phyloP scores from a whole-genome alignment of 2,797 vertebrate genomes.

The Enteromius unitaeniatus region DNA sequence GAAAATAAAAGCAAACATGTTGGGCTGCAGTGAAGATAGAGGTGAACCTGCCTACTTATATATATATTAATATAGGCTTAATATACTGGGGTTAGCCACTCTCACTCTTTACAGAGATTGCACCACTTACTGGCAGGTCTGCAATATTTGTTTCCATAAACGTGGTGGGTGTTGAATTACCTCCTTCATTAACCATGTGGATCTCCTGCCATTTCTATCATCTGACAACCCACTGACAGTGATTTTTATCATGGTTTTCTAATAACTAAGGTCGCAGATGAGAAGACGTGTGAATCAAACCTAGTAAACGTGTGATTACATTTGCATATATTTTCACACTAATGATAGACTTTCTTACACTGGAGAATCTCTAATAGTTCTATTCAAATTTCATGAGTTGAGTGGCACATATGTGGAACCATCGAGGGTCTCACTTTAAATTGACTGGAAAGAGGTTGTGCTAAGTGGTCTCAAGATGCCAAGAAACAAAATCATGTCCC shows the following conservation, averaged over 20 bases:
- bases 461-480: slow-evolving; percentile 6
- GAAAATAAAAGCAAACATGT: slow-evolving; percentile 63
- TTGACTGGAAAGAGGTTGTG: too few relatives aligned
- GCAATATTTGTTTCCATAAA: slow-evolving; percentile 55
- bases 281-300: slow-evolving; percentile 56
- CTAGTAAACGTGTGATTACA: slow-evolving; percentile 61
- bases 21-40: slow-evolving; percentile 52
- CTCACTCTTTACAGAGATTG: not conserved
- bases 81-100: not conserved
- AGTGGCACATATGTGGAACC: not conserved
- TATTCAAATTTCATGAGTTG: not conserved
- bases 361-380: slow-evolving; percentile 49
- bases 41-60: not conserved
- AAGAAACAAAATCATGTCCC: slow-evolving; percentile 17
- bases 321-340: slow-evolving; percentile 77
- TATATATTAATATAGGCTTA: not conserved
- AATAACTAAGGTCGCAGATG: slow-evolving; percentile 70
- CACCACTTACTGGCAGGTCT: slow-evolving; percentile 18
- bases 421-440: not conserved
- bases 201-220: slow-evolving; percentile 17
- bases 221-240: slow-evolving; percentile 57
- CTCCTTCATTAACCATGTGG: slow-evolving; percentile 45
- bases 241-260: slow-evolving; percentile 69
- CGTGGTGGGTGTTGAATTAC: slow-evolving; percentile 41
- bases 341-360: slow-evolving; percentile 68